Percentiles rank a stretch among this genome's conserved stretches.
Conservation (phyloP, 2,113 vertebrate genomes). For the Psettodes erumei region DNA sequence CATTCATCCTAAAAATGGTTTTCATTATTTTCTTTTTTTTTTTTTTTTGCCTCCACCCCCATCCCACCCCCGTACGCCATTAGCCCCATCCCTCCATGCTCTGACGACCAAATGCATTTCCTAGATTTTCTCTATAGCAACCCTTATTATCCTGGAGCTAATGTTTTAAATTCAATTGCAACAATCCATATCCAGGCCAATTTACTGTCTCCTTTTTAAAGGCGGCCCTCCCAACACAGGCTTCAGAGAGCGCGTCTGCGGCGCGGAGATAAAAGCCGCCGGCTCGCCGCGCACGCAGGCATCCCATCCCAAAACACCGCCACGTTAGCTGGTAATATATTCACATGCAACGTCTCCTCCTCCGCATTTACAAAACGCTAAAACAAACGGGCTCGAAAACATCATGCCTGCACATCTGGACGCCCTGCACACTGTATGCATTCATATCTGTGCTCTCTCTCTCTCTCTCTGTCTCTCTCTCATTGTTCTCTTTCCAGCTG, state of each 20-base stretch:
- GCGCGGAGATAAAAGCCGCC: conserved; percentile 83
- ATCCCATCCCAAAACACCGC: conserved; percentile 66
- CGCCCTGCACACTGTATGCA: conserved; percentile 38
- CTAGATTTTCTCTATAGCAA: conserved; percentile 77
- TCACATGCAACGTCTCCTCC: conserved; percentile 63
- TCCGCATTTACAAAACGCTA: conserved; percentile 68
- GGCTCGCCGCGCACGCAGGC: conserved; percentile 57
- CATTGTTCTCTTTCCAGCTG: conserved; percentile 67
- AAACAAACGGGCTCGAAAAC: conserved; percentile 65
- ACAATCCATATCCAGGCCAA: conserved; percentile 82
- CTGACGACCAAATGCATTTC: conserved; percentile 82
- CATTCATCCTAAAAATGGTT: conserved; percentile 80
- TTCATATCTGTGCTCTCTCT: conserved; percentile 29
- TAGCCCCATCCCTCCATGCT: conserved; percentile 77
- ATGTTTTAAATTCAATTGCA: conserved; percentile 85
- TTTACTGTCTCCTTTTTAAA: conserved; percentile 78
- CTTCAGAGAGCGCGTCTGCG: conserved; percentile 81
- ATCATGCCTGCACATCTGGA: conserved; percentile 48
- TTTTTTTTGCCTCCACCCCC: conserved; percentile 62
- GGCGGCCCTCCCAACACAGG: conserved; percentile 59
- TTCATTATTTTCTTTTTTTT: conserved; percentile 65
- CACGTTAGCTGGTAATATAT: conserved; percentile 64
- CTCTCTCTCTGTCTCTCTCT: conserved; percentile 28
- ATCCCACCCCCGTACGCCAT: conserved; percentile 73
- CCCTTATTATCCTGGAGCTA: conserved; percentile 78